Conservation (phyloP, 2,113 vertebrate genomes). For the Trochalopteron elliotii region DNA sequence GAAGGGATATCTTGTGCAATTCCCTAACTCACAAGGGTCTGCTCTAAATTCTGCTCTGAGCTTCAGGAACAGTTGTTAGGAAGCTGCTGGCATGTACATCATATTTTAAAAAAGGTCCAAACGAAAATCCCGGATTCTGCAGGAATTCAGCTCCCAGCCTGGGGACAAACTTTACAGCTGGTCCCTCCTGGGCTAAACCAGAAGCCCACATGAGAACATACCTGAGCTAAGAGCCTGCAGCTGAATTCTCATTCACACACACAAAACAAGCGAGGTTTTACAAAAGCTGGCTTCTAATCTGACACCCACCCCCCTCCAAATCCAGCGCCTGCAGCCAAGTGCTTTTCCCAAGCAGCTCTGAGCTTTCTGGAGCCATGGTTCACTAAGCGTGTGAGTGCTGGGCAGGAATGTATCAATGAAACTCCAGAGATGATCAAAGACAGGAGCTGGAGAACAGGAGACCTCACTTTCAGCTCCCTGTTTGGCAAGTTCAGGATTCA, state of each 20-base stretch:
- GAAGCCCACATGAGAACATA: conserved; percentile 17
- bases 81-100: conserved; percentile 50
- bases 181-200: conserved; percentile 36
- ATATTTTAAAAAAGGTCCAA: conserved; percentile 19
- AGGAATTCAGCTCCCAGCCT: conserved; percentile 29
- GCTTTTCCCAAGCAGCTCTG: not conserved
- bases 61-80: conserved; percentile 44
- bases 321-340: not conserved
- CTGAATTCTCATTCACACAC: conserved; percentile 8
- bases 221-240: conserved; percentile 32
- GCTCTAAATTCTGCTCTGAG: conserved; percentile 18
- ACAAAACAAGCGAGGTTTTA: not conserved
- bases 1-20: conserved; percentile 22
- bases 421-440: conserved; percentile 20
- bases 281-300: conserved; percentile 1
- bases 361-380: conserved; percentile 33
- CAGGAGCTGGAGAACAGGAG: not conserved
- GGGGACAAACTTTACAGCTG: conserved; percentile 41
- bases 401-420: conserved; percentile 19
- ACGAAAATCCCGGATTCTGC: conserved; percentile 8
- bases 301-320: not conserved
- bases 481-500: not conserved
- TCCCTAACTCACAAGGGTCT: conserved; percentile 16
- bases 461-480: not conserved
- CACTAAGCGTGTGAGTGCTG: not conserved